phyloP scores from a whole-genome alignment of 2,113 vertebrate genomes.

The Nothoprocta perdicaria region DNA sequence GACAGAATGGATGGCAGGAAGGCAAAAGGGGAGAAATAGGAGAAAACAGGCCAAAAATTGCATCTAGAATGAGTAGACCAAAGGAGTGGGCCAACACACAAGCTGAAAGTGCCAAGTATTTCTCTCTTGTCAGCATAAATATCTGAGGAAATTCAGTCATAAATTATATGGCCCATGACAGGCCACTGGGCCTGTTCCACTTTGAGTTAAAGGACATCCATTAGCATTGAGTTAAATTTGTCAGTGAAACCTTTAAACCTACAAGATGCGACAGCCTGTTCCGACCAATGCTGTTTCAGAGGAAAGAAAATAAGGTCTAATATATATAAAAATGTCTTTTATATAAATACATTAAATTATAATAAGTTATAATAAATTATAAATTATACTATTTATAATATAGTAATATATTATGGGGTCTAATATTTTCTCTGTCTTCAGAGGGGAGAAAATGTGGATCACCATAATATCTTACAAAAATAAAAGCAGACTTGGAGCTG shows the following conservation, averaged over 20 bases:
- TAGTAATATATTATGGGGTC: no score
- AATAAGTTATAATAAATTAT: no score
- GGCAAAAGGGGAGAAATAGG: neutral
- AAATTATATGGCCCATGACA: neutral
- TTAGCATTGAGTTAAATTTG: neutral
- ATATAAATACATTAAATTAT: no score
- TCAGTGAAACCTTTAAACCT: neutral
- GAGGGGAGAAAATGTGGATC: neutral
- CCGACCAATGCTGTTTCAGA: neutral
- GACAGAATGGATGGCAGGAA: neutral
- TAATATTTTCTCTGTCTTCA: no score
- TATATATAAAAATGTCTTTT: no score
- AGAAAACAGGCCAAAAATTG: neutral
- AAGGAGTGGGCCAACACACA: neutral
- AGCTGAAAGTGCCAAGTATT: neutral
- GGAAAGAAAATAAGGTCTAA: neutral
- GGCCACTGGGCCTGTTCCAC: neutral
- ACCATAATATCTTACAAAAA: accelerated
- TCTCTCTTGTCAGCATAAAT: slow-evolving; percentile 22
- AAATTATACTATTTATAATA: no score
- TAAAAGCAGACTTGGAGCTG: neutral
- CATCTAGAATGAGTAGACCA: neutral
- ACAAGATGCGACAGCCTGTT: neutral
- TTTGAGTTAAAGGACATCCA: neutral
- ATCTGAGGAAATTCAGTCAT: slow-evolving; percentile 17